Base-by-base conservation (phyloP, 1,140 invertebrate species). In the Plutomurus gul region DNA sequence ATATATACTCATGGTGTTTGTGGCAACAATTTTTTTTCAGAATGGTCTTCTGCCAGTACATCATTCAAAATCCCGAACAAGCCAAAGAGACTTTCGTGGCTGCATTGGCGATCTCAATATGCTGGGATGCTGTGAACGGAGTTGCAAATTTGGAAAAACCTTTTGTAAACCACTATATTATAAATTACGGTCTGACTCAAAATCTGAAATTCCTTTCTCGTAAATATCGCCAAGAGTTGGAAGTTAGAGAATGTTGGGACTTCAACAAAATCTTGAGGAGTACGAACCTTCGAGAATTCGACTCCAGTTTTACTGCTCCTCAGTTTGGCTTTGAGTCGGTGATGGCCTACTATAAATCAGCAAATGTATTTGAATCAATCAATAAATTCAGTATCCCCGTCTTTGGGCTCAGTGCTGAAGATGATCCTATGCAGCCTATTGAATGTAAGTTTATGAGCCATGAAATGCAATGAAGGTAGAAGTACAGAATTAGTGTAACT, bases 21-120 rank as follows among this genome's bases (percentile, higher is more conserved):
- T n/a, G n/a, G n/a, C n/a, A n/a, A n/a, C n/a, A n/a, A n/a, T n/a
- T n/a, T n/a, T n/a, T 80, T 65, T 65, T 22, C 13, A 80, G 75
- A 20, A 89, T 93, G 85, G 90, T 93, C 77, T 85, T 93, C 81
- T 92, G 92, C 49, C 93, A 95, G 86, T 96, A 95, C 87, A 87
- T 96, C 83, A 90, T 91, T 18, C 88, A 89, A 75, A 86, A 89
- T 65, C 91, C 91, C 51, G 87, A 87, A 60, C 85, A 89, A 51
- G 90, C 91, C 20, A 85, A 85, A 6, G 85, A 84, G 10, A 87
- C 89, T 73, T 85, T 95, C 10, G 88, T 89, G 79, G 93, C 92
- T 16, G 60, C 39, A 39, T 47, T 72, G 30, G 86, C 86, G 22
- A 85, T 92, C 91, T 79, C 77, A 30, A 78, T 78, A 71, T 78